Percentiles rank a stretch among this genome's conserved stretches.
phyloP scores from a whole-genome alignment of 2,888 invertebrate species.

The Gymnoscelis rufifasciata region DNA sequence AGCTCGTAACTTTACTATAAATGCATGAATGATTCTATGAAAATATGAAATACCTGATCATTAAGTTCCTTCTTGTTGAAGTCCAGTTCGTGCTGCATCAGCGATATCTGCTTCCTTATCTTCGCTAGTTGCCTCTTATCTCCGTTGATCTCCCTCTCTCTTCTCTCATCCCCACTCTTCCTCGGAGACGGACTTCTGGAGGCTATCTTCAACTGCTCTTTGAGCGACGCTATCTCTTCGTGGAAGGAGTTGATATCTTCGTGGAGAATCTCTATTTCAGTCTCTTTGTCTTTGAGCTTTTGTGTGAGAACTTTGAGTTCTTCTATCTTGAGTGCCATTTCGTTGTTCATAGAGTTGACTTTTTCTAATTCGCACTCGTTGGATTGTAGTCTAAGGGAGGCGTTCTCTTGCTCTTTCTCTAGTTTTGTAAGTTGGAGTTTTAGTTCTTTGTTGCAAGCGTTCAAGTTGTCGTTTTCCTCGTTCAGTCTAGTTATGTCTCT shows the following conservation, averaged over 20 bases:
- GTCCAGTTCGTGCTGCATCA: constrained; percentile 67
- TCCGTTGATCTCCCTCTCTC: constrained; percentile 68
- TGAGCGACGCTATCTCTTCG: constrained; percentile 68
- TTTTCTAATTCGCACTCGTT: constrained; percentile 61
- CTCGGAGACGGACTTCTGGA: constrained; percentile 79
- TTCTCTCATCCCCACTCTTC: constrained; percentile 73
- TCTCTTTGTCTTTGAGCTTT: constrained; percentile 72
- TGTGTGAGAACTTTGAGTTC: constrained; percentile 64
- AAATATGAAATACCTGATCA: constrained; percentile 74
- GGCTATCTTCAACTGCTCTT: constrained; percentile 68
- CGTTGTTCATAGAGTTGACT: constrained; percentile 57
- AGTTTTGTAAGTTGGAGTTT: constrained; percentile 59
- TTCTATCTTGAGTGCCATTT: constrained; percentile 60
- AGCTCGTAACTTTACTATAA: too few relatives aligned
- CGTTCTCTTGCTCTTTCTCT: constrained; percentile 70
- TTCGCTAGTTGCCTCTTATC: constrained; percentile 80
- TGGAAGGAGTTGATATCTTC: constrained; percentile 74
- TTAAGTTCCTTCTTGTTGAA: constrained; percentile 71
- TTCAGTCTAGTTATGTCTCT: constrained; percentile 59
- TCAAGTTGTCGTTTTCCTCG: constrained; percentile 63
- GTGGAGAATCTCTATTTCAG: constrained; percentile 75
- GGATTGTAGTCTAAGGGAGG: constrained; percentile 59
- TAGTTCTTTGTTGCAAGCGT: constrained; percentile 55
- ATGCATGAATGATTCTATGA: too few relatives aligned
- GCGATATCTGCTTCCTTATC: constrained; percentile 65